Conservation (phyloP, 2,113 vertebrate genomes). For the Noctilio leporinus region DNA sequence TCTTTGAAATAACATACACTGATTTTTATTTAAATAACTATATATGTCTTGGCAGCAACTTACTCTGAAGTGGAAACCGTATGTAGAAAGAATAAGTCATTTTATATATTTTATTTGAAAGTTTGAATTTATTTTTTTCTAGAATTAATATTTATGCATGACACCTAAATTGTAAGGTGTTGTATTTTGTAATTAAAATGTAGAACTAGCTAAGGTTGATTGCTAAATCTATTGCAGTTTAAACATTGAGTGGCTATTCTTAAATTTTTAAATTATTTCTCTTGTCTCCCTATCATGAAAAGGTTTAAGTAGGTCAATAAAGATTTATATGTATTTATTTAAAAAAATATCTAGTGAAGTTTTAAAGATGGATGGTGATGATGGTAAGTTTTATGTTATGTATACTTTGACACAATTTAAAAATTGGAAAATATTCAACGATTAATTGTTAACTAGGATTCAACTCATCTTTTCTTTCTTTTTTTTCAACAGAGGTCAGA, state of each 20-base stretch:
- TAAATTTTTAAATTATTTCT: neutral
- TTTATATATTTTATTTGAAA: neutral
- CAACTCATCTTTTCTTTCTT: neutral
- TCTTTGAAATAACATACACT: neutral
- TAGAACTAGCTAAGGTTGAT: neutral
- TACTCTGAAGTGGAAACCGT: constrained; percentile 27
- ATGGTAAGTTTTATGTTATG: neutral
- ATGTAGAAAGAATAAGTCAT: constrained; percentile 50
- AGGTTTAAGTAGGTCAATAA: neutral
- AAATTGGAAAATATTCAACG: neutral
- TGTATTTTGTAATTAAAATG: neutral
- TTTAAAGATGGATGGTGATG: neutral
- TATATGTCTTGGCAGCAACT: constrained; percentile 22
- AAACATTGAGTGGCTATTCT: neutral
- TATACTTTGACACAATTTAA: neutral
- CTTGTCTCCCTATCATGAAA: neutral
- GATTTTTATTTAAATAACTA: constrained; percentile 42
- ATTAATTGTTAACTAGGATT: neutral
- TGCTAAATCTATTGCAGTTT: neutral
- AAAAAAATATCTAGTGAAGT: neutral
- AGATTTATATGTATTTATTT: neutral
- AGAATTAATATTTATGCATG: neutral
- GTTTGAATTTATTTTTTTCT: constrained; percentile 7
- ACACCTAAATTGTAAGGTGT: neutral
- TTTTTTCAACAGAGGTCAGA: neutral